Conservation (phyloP, 2,888 invertebrate species). For the Byasa hedistus region DNA sequence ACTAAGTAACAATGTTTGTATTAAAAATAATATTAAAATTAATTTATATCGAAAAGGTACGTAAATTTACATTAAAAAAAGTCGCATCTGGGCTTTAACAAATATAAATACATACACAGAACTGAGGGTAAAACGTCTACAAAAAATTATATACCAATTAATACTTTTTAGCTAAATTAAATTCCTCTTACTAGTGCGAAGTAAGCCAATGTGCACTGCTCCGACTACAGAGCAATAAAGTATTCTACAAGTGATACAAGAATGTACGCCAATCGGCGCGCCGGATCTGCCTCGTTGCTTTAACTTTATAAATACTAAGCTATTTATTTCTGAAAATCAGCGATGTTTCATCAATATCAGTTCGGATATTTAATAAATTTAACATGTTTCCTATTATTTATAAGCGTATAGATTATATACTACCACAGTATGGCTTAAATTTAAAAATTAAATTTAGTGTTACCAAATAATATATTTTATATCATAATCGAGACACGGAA, state of each 20-base stretch:
- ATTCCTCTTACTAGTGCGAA: not conserved
- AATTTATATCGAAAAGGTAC: too few species aligned
- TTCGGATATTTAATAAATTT: slow-evolving; percentile 40
- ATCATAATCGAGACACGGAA: too few species aligned
- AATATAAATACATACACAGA: not conserved
- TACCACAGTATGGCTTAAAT: too few species aligned
- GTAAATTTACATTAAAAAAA: too few species aligned
- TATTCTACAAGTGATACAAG: slow-evolving; percentile 79
- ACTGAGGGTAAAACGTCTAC: not conserved
- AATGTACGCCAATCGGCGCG: slow-evolving; percentile 65
- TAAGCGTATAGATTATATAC: not conserved
- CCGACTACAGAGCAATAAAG: slow-evolving; percentile 68
- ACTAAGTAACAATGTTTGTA: too few species aligned
- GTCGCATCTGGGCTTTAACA: too few species aligned
- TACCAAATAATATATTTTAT: too few species aligned
- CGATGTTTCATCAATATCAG: slow-evolving; percentile 63
- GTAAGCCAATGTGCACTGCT: slow-evolving; percentile 42
- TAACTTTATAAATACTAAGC: slow-evolving; percentile 77
- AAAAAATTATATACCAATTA: not conserved
- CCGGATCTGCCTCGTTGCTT: slow-evolving; percentile 65
- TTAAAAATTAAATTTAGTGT: too few species aligned
- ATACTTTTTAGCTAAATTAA: not conserved
- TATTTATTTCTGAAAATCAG: slow-evolving; percentile 78
- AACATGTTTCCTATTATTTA: slow-evolving; percentile 25
- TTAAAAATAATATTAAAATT: too few species aligned